Evolutionary conservation across 2,888 invertebrate genomes (phyloP), one percentile per base, ranked within the genome.

Genomic region (Cremastinae sp.): DNA sequence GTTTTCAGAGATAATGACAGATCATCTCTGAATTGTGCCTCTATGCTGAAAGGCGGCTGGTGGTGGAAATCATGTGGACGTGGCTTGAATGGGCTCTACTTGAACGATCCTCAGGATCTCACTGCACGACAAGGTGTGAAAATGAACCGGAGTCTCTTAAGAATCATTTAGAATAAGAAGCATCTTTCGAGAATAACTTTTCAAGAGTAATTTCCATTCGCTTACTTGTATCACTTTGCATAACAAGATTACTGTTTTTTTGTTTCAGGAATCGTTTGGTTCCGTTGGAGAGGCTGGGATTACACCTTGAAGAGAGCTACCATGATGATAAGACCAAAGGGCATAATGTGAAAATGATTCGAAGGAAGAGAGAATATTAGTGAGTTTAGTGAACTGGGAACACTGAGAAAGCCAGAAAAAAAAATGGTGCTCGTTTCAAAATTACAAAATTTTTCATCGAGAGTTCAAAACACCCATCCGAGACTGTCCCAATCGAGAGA

Each of bases 61-160:
- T 97, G 97, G 97, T 97, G 97, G 97, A 96, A 97, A 87, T 96
- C 96, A 0, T 97, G 97, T 86, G 97, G 97, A 20, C 92, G 97
- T 84, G 97, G 97, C 7, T 92, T 97, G 22, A 97, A 97, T 87
- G 97, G 97, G 10, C 92, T 97, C 36, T 97, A 97, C 87, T 91
- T 97, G 53, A 96, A 96, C 84, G 96, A 97, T 90, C 96, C 96
- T 0, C 96, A 96, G 90, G 96, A 97, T 90, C 92, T 96, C 77
- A 96, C 96, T 54, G 96, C 96, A 73, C 92, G 96, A 87, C 96
- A 97, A 94, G 96, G 96, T 95, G 87, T 70, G 79, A 28, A 28
- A 28, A 28, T 28, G 2, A 5, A 28, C 5, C 5, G n/a, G 51
- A 28, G 28, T 28, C 28, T 28, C 28, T 28, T 5, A 5, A 28